phyloP scores from a whole-genome alignment of 2,888 invertebrate genomes.

The Synergus japonicus region DNA sequence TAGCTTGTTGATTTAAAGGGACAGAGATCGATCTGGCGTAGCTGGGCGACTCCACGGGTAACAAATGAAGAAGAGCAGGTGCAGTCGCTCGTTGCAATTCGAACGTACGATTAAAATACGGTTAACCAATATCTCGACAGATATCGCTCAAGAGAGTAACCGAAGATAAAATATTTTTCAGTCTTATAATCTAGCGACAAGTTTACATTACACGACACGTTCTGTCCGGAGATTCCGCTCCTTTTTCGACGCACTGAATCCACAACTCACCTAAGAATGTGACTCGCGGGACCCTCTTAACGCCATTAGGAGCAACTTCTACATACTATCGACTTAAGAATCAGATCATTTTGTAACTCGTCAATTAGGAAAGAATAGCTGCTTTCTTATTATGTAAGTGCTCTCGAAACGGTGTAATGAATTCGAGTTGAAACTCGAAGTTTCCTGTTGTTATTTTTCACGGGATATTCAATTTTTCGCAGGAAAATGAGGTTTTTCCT shows the following conservation, averaged over 20 bases:
- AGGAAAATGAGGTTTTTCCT: too few species aligned
- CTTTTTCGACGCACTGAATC: conserved; percentile 7
- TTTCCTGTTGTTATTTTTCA: background rate
- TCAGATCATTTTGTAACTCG: conserved; percentile 34
- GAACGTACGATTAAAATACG: background rate
- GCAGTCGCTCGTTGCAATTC: conserved; percentile 18
- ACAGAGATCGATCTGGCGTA: conserved; percentile 54
- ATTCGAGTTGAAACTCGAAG: background rate
- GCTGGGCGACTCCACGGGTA: conserved; percentile 44
- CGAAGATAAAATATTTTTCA: background rate
- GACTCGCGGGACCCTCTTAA: conserved; percentile 10
- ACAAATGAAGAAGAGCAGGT: conserved; percentile 48
- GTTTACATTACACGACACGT: background rate
- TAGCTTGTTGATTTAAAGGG: conserved; percentile 56
- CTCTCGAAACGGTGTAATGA: conserved; percentile 1
- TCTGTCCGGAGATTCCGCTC: background rate
- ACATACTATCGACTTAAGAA: conserved; percentile 31
- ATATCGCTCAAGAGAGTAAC: background rate
- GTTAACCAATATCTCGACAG: background rate
- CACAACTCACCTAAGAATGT: conserved; percentile 33
- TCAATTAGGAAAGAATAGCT: conserved; percentile 31
- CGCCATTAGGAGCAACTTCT: conserved; percentile 33
- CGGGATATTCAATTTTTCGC: too few species aligned
- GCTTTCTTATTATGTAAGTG: conserved; percentile 8
- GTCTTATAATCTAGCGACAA: background rate